A percentile compares a stretch with the other conserved stretches of the same genome.
phyloP scores from a whole-genome alignment of 2,888 invertebrate species.

The Aelia acuminata region DNA sequence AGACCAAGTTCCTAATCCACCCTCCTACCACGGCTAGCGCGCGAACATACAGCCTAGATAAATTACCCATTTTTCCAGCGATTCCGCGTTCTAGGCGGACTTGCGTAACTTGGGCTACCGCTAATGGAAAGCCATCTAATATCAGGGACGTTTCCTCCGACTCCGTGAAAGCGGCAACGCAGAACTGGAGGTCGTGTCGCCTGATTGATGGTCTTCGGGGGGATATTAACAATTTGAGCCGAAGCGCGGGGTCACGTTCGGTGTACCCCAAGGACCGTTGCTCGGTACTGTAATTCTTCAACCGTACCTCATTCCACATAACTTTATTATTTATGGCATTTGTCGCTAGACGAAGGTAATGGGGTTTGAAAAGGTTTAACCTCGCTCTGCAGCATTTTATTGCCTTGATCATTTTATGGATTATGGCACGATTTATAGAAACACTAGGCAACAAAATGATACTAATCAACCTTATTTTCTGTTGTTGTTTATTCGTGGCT shows the following conservation, averaged over 20 bases:
- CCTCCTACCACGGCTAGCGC: neutral
- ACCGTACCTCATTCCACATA: neutral
- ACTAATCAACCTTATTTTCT: neutral
- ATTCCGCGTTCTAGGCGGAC: neutral
- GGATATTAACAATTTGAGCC: constrained; percentile 29
- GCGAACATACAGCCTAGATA: neutral
- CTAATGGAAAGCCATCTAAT: constrained; percentile 27
- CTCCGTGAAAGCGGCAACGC: constrained; percentile 10
- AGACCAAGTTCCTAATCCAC: neutral
- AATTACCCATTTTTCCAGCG: neutral
- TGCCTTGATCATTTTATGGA: neutral
- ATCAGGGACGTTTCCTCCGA: constrained; percentile 26
- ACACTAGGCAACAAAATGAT: neutral
- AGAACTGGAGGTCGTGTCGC: constrained; percentile 14
- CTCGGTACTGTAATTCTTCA: constrained; percentile 3
- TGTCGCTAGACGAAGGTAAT: neutral
- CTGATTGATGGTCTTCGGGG: constrained; percentile 11
- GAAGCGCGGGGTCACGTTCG: neutral
- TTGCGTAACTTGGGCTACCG: neutral
- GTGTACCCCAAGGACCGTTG: constrained; percentile 1
- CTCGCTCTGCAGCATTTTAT: constrained; percentile 3
- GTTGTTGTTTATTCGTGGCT: neutral
- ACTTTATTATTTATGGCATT: constrained; percentile 33
- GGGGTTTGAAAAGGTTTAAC: neutral
- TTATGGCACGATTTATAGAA: neutral